These are phyloP conservation scores for Catonia carolina DNA, from an alignment of 2,888 invertebrate genomes.

Conservation along the genomic window DNA sequence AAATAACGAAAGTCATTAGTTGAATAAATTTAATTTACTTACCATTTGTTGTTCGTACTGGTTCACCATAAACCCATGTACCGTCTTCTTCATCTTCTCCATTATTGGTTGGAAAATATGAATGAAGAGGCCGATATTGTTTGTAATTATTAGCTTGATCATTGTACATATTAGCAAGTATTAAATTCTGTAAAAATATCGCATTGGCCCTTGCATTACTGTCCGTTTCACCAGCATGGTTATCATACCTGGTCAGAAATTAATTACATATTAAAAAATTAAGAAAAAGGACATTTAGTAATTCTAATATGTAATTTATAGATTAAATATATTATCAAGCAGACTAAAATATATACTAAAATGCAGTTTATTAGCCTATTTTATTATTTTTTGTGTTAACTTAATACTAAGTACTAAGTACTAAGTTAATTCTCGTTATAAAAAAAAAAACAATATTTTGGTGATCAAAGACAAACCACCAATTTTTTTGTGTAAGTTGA, in stretches of 20 bases:
- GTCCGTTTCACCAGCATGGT: conserved; percentile 27
- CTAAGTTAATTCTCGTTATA: too few relatives aligned
- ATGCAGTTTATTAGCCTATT: too few relatives aligned
- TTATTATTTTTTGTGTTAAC: too few relatives aligned
- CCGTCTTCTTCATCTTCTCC: conserved; percentile 43
- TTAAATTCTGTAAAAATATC: conserved; percentile 55
- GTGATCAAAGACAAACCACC: too few relatives aligned
- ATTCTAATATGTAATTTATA: too few relatives aligned
- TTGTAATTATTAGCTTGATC: conserved; percentile 20
- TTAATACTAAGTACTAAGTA: too few relatives aligned
- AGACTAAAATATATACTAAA: too few relatives aligned
- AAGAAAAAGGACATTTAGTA: too few relatives aligned
- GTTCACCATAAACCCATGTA: conserved; percentile 37
- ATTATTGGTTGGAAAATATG: conserved; percentile 20
- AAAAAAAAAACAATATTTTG: too few relatives aligned
- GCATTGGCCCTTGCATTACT: conserved; percentile 48
- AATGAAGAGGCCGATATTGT: background rate
- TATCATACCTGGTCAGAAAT: background rate
- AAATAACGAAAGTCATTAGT: background rate
- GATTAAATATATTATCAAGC: too few relatives aligned
- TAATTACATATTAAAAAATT: too few relatives aligned
- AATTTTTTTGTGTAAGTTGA: too few relatives aligned
- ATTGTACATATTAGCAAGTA: conserved; percentile 32
- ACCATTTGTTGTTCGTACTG: conserved; percentile 23
- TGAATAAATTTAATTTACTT: background rate